Evolutionary conservation across 2,888 invertebrate species (phyloP), one percentile per base, ranked within the genome.

Genomic region (Ecdyonurus torrentis): DNA sequence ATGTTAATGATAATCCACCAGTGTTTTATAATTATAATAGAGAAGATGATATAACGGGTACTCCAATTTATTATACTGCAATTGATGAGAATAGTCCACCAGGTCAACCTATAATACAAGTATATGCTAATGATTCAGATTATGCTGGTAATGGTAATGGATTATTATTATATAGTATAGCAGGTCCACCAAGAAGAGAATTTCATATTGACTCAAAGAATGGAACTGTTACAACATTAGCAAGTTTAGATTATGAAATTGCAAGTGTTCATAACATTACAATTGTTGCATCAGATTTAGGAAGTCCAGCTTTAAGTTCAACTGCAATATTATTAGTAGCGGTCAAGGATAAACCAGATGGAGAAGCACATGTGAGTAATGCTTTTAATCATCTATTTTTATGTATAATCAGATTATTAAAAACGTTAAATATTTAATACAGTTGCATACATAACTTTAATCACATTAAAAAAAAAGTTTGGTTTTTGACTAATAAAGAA

Each of bases 101-200:
- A 0, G 91, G 91, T 10, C 84, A 85, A 52, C 77, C 83, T 58
- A 85, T 92, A 0, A 83, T 85, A 0, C 83, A 83, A 73, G 83
- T 92, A 1, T 84, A 81, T 65, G 92, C 92, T 0, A 90, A 91
- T 67, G 92, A 93, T 74, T 84, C 87, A 18, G 92, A 93, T 72
- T 89, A 89, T 68, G 75, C 83, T 58, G 88, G 89, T 1, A 91
- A 91, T 70, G 91, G 91, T n/a, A 92, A 92, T 70, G 91, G 91
- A 0, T 74, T 91, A 58, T 83, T 92, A 1, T 75, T 91, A 0
- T 92, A 87, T 67, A 87, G 87, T 68, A 77, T 91, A 58, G 82
- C 84, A 0, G 55, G 55, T n/a, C 55, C 55, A 22, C 55, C 55
- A n/a, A 55, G 55, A 55, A n/a, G 55, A n/a, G 55, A 55, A 22